Evolutionary conservation across 2,888 invertebrate genomes (phyloP).

Genomic region (Sphinx pinastri): DNA sequence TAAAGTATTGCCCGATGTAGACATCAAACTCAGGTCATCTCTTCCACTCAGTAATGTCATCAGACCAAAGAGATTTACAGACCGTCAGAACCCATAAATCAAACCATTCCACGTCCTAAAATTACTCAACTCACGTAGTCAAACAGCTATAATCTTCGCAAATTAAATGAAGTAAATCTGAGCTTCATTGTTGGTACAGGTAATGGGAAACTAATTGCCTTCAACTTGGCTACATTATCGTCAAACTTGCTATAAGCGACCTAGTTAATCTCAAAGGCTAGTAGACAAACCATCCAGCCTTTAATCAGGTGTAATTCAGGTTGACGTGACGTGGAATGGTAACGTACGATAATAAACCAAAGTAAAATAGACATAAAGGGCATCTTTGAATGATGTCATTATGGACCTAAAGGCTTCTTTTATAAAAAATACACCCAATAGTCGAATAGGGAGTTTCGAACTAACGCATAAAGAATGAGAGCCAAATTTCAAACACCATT

Average conservation of each 20-base stretch:
- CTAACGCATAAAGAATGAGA: too few species aligned
- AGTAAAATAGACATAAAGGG: too few species aligned
- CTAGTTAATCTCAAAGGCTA: background rate
- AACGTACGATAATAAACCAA: background rate
- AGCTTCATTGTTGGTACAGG: background rate
- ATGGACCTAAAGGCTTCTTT: too few species aligned
- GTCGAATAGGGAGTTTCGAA: too few species aligned
- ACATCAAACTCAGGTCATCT: too few species aligned
- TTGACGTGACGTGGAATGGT: background rate
- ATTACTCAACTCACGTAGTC: background rate
- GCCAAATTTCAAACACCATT: too few species aligned
- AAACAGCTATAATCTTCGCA: background rate
- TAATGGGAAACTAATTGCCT: background rate
- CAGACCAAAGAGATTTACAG: too few species aligned
- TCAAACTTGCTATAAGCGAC: background rate
- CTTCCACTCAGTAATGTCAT: too few species aligned
- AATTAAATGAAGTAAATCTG: background rate
- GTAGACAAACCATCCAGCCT: background rate
- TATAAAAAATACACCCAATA: too few species aligned
- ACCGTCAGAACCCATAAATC: too few species aligned
- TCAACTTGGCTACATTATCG: background rate
- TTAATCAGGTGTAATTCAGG: background rate
- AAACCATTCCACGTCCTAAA: background rate
- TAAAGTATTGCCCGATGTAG: too few species aligned
- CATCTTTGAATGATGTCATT: too few species aligned